Evolutionary conservation across 2,888 invertebrate species (phyloP).

Genomic region (Platycheirus albimanus): DNA sequence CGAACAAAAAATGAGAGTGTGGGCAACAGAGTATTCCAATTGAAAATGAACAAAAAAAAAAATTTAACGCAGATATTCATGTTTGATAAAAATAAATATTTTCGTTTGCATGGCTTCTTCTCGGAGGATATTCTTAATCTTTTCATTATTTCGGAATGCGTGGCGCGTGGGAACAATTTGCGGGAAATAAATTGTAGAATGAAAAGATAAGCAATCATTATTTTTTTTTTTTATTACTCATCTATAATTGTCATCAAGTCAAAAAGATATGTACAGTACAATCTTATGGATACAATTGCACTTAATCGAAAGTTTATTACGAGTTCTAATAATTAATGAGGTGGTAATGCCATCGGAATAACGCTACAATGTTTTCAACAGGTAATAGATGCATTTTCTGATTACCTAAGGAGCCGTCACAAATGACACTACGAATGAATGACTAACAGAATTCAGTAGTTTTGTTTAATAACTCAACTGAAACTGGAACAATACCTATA

Average conservation of each 20-base stretch:
- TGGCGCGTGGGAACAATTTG: conserved; percentile 14
- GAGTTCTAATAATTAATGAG: too few relatives aligned
- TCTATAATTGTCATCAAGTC: neutral
- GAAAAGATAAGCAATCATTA: neutral
- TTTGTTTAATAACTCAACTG: neutral
- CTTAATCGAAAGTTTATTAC: too few relatives aligned
- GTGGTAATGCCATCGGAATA: too few relatives aligned
- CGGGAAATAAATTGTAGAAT: neutral
- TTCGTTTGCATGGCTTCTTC: neutral
- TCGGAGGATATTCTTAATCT: neutral
- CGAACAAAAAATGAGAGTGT: neutral
- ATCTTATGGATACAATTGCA: neutral
- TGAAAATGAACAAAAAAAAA: conserved; percentile 15
- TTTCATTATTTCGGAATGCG: neutral
- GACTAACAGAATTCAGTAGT: neutral
- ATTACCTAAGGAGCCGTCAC: too few relatives aligned
- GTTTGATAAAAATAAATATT: neutral
- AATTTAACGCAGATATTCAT: neutral
- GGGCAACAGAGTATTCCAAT: neutral
- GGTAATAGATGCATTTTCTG: neutral
- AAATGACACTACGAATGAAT: too few relatives aligned
- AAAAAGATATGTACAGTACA: too few relatives aligned
- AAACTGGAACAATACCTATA: neutral
- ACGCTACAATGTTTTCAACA: too few relatives aligned
- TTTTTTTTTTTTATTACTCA: neutral